These are phyloP conservation scores for Sinocyclocheilus anophthalmus DNA, from an alignment of 2,113 vertebrate species.

Conservation along the genomic window DNA sequence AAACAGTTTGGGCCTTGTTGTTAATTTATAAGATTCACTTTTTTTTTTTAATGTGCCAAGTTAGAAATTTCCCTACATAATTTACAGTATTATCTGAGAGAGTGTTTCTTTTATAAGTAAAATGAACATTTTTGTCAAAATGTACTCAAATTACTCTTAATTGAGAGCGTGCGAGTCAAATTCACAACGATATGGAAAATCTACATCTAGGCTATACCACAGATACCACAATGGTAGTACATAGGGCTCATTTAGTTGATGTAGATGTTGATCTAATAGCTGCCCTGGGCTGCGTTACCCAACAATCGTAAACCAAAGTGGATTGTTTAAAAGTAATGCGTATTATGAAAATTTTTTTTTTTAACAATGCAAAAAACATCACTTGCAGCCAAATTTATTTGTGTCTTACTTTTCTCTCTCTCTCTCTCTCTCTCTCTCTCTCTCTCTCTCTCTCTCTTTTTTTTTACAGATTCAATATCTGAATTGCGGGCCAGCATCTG, in stretches of 20 bases:
- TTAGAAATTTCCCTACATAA: neutral
- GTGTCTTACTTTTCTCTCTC: no score
- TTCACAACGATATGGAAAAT: neutral
- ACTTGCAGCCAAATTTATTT: neutral
- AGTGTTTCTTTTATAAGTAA: neutral
- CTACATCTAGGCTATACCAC: neutral
- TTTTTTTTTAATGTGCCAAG: neutral
- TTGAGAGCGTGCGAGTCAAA: neutral
- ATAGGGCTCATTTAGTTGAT: neutral
- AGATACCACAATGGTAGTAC: neutral
- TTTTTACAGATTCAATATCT: slow-evolving; percentile 45
- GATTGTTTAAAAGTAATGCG: neutral
- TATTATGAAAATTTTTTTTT: neutral
- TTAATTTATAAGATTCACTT: neutral
- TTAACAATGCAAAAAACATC: neutral
- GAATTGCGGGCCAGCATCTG: slow-evolving; percentile 29
- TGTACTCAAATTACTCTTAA: neutral
- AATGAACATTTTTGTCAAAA: neutral
- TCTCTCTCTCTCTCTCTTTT: neutral
- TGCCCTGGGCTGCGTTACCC: neutral
- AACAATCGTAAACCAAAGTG: neutral
- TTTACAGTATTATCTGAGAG: neutral
- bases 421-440: no score
- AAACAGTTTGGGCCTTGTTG: neutral
- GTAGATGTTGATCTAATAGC: neutral